Base-by-base conservation (phyloP, 2,797 vertebrate genomes). In the Cyclura pinguis region DNA sequence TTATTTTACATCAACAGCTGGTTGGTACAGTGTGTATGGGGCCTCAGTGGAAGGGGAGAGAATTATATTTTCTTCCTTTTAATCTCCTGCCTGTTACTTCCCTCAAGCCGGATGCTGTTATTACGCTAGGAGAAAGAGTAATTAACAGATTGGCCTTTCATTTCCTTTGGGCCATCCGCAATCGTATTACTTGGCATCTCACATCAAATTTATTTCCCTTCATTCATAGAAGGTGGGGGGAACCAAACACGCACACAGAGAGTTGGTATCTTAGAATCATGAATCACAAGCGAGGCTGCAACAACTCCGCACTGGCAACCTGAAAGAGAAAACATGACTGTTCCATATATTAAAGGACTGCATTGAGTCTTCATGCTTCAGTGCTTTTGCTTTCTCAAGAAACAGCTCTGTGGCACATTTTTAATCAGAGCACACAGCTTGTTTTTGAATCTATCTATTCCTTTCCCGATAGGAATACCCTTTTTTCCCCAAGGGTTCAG, bases 81-180 rank as follows among this genome's bases (percentile, higher is more conserved):
- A 76, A 90, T 78, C 80, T 87, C 73, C 74, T 64, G 47, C 77
- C 2, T 62, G 32, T 57, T 64, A 18, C 52, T 78, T 72, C 24
- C 13, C 16, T 2, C 38, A 47, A 29, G 74, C 74, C 83, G 86
- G 86, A 91, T 59, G 62, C 32, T 13, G 38, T 52, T 57, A 1
- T 27, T 6, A n/a, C 14, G 6, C 1, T 10, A 29, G 1, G 14
- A 57, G 50, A 88, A 82, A 52, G 42, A 62, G 50, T 87, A 87
- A 91, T 91, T 91, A 88, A 69, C 59, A 72, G 86, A 59, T n/a
- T 42, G 50, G 47, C 82, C 82, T 87, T 78, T 84, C 73, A 84
- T 91, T 91, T 91, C 90, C 90, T 88, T 29, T 55, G 69, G 69
- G 69, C 42, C 18, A 13, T 24, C n/a, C 10, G 6, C 74, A 87